These are phyloP conservation scores for Eudiplozoon nipponicum DNA, from an alignment of 2,888 invertebrate genomes.

Conservation along the genomic window DNA sequence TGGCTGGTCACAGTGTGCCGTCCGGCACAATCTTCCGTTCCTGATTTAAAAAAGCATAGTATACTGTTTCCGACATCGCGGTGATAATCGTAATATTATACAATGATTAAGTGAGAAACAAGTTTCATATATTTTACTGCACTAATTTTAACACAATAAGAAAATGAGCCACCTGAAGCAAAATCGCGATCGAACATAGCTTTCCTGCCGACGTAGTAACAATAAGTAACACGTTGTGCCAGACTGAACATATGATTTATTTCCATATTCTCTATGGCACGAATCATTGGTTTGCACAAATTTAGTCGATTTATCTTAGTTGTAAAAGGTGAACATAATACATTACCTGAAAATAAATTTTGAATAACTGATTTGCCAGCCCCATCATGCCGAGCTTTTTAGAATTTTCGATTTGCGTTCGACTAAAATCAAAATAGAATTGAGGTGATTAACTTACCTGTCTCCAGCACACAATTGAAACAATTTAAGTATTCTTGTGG, in stretches of 20 bases:
- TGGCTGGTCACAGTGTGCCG: no score
- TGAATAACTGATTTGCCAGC: slow-evolving; percentile 75
- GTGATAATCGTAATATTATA: no score
- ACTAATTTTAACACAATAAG: no score
- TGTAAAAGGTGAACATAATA: slow-evolving; percentile 44
- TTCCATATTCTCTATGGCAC: slow-evolving; percentile 68
- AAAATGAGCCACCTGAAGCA: no score
- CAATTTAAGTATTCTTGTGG: slow-evolving; percentile 63
- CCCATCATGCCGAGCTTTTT: slow-evolving; percentile 80
- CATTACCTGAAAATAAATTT: slow-evolving; percentile 76
- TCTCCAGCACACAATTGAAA: slow-evolving; percentile 77
- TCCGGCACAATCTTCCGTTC: no score
- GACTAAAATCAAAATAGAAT: slow-evolving; percentile 26
- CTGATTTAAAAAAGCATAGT: no score
- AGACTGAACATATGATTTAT: slow-evolving; percentile 58
- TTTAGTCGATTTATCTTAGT: slow-evolving; percentile 34
- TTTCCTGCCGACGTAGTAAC: slow-evolving; percentile 76
- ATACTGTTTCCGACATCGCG: no score
- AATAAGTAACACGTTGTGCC: slow-evolving; percentile 73
- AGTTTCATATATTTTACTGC: no score
- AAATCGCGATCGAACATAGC: slow-evolving; percentile 95
- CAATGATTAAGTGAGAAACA: no score
- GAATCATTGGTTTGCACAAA: slow-evolving; percentile 49
- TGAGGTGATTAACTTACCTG: slow-evolving; percentile 31
- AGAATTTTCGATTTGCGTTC: slow-evolving; percentile 55